Evolutionary conservation across 2,113 vertebrate species (phyloP).

Genomic region (Bubo scandiacus): DNA sequence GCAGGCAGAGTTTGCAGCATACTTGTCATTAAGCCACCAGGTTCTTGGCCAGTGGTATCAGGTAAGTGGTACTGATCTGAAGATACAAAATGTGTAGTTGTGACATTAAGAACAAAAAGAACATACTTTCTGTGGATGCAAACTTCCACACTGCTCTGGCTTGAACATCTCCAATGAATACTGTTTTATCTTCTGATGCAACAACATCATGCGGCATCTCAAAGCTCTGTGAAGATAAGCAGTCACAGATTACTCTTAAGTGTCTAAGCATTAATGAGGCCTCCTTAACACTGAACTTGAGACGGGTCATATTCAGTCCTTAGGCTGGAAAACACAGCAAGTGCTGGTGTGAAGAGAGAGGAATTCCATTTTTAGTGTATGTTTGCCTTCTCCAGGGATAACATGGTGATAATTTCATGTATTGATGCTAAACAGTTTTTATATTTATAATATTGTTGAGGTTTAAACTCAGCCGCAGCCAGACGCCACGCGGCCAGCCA

Average conservation of each 20-base stretch:
- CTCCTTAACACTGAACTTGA: background rate
- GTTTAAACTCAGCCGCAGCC: no score
- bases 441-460: background rate
- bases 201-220: slow-evolving; percentile 92
- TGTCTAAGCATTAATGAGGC: background rate
- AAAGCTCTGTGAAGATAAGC: slow-evolving; percentile 78
- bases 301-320: background rate
- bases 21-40: background rate
- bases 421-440: background rate
- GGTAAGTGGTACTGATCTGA: background rate
- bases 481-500: no score
- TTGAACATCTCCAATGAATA: slow-evolving; percentile 86
- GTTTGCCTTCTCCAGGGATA: background rate
- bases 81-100: background rate
- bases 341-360: background rate
- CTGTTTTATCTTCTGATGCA: slow-evolving; percentile 77
- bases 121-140: slow-evolving; percentile 83
- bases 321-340: background rate
- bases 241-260: background rate
- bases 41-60: background rate
- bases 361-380: background rate
- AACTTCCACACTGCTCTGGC: slow-evolving; percentile 86
- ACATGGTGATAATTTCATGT: background rate
- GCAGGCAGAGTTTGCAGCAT: background rate
- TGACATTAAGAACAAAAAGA: background rate